Evolutionary conservation across 64 coral and sea anemone genomes (phyloP).

Genomic region (Actinia tenebrosa): DNA sequence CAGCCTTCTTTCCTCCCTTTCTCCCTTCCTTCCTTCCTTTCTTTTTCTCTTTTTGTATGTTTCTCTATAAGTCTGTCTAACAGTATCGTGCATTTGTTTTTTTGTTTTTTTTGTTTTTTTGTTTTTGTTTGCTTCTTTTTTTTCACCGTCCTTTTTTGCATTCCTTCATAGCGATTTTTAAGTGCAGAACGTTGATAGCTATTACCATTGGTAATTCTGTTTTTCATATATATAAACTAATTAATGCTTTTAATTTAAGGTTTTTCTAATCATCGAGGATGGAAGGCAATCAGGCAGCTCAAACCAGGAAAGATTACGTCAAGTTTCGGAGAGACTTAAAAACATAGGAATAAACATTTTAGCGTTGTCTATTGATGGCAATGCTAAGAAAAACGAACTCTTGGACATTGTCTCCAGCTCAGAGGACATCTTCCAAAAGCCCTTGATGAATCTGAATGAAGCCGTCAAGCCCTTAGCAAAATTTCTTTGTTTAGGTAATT

Average conservation of each 20-base stretch:
- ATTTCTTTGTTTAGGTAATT: background rate
- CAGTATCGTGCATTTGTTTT: too few species aligned
- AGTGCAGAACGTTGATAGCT: too few species aligned
- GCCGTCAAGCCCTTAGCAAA: background rate
- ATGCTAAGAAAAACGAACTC: background rate
- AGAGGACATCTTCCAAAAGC: background rate
- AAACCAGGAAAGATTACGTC: background rate
- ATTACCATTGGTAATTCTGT: too few species aligned
- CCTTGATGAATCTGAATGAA: background rate
- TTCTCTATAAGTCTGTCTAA: too few species aligned
- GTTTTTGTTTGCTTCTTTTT: too few species aligned
- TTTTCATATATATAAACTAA: too few species aligned
- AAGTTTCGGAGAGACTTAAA: background rate
- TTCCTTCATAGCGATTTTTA: too few species aligned
- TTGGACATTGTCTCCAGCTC: background rate
- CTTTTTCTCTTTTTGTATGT: too few species aligned
- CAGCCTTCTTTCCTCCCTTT: too few species aligned
- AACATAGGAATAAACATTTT: background rate
- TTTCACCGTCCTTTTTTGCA: too few species aligned
- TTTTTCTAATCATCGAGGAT: background rate
- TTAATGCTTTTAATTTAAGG: background rate
- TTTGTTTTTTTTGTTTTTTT: too few species aligned
- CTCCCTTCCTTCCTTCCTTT: too few species aligned
- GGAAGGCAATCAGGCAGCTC: background rate
- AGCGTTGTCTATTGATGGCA: background rate